Percentiles rank a stretch among this genome's conserved stretches.
Evolutionary conservation across 2,888 invertebrate genomes (phyloP).

Genomic region (Drosophila greeni): DNA sequence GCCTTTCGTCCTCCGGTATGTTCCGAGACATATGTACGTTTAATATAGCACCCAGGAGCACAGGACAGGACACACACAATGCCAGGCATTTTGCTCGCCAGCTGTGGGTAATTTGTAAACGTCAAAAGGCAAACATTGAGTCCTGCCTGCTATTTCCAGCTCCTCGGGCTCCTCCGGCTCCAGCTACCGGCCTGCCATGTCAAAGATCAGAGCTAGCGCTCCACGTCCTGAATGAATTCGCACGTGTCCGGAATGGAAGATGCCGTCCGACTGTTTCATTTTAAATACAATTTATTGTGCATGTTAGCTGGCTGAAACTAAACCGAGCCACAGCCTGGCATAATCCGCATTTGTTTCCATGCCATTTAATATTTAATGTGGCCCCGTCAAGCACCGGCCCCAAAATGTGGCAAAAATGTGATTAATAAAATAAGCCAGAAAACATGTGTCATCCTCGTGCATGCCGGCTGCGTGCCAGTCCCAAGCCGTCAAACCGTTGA

Average conservation of each 20-base stretch:
- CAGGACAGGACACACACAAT: conserved; percentile 29
- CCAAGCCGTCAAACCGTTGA: conserved; percentile 14
- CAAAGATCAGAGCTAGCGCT: conserved; percentile 54
- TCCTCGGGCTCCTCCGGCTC: not conserved
- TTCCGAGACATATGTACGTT: conserved; percentile 66
- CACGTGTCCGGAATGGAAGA: conserved; percentile 62
- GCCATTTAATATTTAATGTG: conserved; percentile 66
- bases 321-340: conserved; percentile 46
- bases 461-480: conserved; percentile 25
- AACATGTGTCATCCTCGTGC: conserved; percentile 51
- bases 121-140: conserved; percentile 73
- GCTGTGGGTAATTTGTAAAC: conserved; percentile 72
- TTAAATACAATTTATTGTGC: conserved; percentile 71
- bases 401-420: conserved; percentile 51
- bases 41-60: conserved; percentile 62
- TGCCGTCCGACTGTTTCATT: conserved; percentile 56
- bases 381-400: conserved; percentile 3
- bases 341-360: conserved; percentile 58
- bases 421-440: conserved; percentile 59
- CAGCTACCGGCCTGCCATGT: conserved; percentile 47
- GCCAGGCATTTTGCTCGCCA: conserved; percentile 51
- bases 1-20: conserved; percentile 38
- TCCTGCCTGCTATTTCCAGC: conserved; percentile 42
- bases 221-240: conserved; percentile 61
- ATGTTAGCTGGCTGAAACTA: conserved; percentile 55